These are phyloP conservation scores for Etia nguti DNA, from an alignment of 2,113 vertebrate species.

Conservation along the genomic window DNA sequence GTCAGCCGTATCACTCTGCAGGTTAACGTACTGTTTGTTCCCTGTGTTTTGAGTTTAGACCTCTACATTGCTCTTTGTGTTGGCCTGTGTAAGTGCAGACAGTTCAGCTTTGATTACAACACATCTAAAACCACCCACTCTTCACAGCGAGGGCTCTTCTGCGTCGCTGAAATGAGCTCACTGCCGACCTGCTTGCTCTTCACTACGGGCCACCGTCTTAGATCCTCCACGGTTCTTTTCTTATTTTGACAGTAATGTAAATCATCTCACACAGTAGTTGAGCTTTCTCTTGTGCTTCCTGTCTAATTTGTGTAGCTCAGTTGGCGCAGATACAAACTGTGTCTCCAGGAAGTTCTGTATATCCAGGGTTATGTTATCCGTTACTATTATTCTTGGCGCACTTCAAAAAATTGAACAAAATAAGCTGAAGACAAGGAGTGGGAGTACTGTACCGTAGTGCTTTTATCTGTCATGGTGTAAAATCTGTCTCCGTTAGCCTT, in stretches of 20 bases:
- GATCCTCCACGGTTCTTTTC: neutral
- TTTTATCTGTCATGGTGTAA: constrained; percentile 20
- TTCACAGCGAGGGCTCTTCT: neutral
- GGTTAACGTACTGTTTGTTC: neutral
- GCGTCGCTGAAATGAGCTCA: neutral
- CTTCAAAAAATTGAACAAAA: neutral
- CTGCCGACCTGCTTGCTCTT: neutral
- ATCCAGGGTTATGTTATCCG: neutral
- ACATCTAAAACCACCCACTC: constrained; percentile 1
- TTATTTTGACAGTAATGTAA: neutral
- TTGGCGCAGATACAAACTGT: neutral
- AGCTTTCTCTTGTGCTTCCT: neutral
- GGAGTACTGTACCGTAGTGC: neutral
- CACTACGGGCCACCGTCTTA: neutral
- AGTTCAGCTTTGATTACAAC: neutral
- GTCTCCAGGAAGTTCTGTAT: neutral
- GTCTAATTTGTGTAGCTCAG: neutral
- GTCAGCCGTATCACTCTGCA: neutral
- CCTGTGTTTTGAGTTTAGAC: neutral
- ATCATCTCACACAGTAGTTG: neutral
- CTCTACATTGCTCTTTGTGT: neutral
- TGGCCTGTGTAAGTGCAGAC: neutral
- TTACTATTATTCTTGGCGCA: neutral
- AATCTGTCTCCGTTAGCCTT: neutral
- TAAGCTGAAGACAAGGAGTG: neutral